phyloP scores from a whole-genome alignment of 2,113 vertebrate species.

The Eidolon helvum region DNA sequence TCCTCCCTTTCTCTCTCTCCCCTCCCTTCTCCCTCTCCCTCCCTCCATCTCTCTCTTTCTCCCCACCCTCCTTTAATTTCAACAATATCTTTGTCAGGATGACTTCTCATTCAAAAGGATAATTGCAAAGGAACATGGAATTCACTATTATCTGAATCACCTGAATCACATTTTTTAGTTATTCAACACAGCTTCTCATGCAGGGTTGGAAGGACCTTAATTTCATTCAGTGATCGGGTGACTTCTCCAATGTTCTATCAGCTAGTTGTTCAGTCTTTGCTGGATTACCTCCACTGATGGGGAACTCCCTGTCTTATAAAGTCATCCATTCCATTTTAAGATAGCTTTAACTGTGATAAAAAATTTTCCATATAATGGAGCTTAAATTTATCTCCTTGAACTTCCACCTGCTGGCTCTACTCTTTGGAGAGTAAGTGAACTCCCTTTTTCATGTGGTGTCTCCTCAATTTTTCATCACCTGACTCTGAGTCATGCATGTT shows the following conservation, averaged over 20 bases:
- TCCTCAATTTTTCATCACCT: neutral
- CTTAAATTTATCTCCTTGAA: neutral
- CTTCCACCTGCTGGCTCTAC: neutral
- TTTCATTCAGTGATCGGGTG: neutral
- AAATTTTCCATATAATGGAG: neutral
- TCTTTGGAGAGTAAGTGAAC: neutral
- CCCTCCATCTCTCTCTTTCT: neutral
- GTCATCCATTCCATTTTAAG: neutral
- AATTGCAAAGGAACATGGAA: conserved; percentile 7
- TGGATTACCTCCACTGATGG: neutral
- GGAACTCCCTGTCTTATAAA: neutral
- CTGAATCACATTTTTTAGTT: neutral
- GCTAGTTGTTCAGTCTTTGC: neutral
- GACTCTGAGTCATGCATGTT: neutral
- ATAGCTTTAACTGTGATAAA: neutral
- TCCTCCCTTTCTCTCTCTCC: neutral
- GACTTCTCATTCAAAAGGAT: conserved; percentile 3
- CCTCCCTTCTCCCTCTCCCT: neutral
- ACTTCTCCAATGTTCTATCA: neutral
- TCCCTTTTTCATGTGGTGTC: neutral
- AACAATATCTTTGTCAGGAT: neutral
- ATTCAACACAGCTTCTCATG: neutral
- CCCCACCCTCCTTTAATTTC: neutral
- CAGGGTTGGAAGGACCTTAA: neutral
- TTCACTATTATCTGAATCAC: neutral